phyloP scores from a whole-genome alignment of 1,140 invertebrate species.

The Tetramorium alpestre region DNA sequence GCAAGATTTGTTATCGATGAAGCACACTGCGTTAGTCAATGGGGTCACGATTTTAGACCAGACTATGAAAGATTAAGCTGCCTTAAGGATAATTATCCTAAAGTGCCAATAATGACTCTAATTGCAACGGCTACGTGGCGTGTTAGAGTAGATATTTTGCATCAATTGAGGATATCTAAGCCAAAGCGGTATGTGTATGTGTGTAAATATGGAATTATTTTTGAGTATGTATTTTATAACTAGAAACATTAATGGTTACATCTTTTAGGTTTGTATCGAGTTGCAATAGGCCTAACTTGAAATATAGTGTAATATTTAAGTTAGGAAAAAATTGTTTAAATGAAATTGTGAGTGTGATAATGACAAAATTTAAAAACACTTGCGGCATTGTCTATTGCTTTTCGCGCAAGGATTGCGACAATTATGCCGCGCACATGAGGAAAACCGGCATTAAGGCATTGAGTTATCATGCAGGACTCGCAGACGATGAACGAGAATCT shows the following conservation, averaged over 20 bases:
- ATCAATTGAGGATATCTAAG: slow-evolving; percentile 92
- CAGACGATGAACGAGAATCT: slow-evolving; percentile 90
- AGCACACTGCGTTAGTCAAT: slow-evolving; percentile 98
- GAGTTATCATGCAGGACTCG: slow-evolving; percentile 56
- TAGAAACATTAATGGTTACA: neutral
- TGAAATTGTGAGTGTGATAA: slow-evolving; percentile 91
- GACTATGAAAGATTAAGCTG: slow-evolving; percentile 96
- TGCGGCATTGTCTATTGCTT: slow-evolving; percentile 85
- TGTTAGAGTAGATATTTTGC: slow-evolving; percentile 95
- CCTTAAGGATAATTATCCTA: slow-evolving; percentile 89
- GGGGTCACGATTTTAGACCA: slow-evolving; percentile 92
- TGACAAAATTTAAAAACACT: slow-evolving; percentile 88
- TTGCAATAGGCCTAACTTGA: slow-evolving; percentile 97
- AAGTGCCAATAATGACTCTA: slow-evolving; percentile 85
- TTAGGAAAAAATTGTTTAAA: slow-evolving; percentile 87
- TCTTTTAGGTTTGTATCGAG: slow-evolving; percentile 89
- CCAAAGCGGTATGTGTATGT: slow-evolving; percentile 90
- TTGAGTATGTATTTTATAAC: too few species aligned
- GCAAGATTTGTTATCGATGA: slow-evolving; percentile 95
- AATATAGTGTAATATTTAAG: slow-evolving; percentile 90
- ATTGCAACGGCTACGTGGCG: slow-evolving; percentile 98
- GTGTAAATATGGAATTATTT: neutral
- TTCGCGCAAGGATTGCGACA: slow-evolving; percentile 96
- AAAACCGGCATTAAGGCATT: slow-evolving; percentile 90
- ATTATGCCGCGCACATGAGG: slow-evolving; percentile 88